Evolutionary conservation across 2,888 invertebrate species (phyloP).

Genomic region (Junonia oenone): DNA sequence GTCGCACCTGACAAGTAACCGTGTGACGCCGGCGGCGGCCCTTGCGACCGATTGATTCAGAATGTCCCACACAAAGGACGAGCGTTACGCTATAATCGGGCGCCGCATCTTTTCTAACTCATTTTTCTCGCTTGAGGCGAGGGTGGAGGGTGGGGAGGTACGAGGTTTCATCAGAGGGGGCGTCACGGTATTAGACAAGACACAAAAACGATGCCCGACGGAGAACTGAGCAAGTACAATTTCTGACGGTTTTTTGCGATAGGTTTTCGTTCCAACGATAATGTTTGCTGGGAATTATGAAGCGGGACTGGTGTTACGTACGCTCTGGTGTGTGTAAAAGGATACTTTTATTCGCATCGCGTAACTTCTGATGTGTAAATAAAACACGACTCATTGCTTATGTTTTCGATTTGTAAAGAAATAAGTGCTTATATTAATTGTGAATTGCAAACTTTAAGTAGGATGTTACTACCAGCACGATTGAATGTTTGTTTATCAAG

Average conservation of each 20-base stretch:
- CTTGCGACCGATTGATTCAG: conserved; percentile 62
- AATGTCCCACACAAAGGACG: conserved; percentile 64
- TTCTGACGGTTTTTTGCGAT: conserved; percentile 57
- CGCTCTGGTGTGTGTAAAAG: background rate
- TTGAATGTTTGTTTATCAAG: too few relatives aligned
- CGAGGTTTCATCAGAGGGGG: conserved; percentile 64
- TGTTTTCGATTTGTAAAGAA: background rate
- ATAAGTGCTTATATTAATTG: too few relatives aligned
- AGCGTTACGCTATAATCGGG: conserved; percentile 72
- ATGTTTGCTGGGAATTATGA: conserved; percentile 28
- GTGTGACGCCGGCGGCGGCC: conserved; percentile 44
- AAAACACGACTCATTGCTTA: background rate
- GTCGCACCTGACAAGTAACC: conserved; percentile 46
- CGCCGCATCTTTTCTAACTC: conserved; percentile 79
- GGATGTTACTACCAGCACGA: too few relatives aligned
- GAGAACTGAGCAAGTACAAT: conserved; percentile 67
- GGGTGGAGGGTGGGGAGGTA: conserved; percentile 38
- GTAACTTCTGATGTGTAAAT: background rate
- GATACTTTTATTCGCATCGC: conserved; percentile 3
- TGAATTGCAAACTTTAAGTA: too few relatives aligned
- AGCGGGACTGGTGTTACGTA: conserved; percentile 7
- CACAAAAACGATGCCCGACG: conserved; percentile 72
- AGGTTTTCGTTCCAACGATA: conserved; percentile 31
- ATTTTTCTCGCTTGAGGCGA: conserved; percentile 74
- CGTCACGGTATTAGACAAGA: conserved; percentile 78